Base-by-base conservation (phyloP, 1,140 invertebrate genomes). In the Rhynchophorus ferrugineus region DNA sequence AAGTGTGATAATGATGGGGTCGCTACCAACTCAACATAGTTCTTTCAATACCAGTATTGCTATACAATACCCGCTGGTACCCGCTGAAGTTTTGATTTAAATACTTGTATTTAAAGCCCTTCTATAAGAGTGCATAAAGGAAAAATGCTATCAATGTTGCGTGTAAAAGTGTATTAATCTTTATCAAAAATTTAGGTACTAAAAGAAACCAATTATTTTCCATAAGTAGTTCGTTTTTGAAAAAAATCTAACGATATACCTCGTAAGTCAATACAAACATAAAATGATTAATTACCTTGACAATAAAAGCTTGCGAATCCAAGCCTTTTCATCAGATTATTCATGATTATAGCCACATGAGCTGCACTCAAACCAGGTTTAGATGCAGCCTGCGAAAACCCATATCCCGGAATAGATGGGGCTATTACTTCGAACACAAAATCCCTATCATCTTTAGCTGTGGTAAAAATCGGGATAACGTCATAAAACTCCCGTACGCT, bases 401-500 rank as follows among this genome's bases (percentile, higher is more conserved):
- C 89, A 71, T 85, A 92, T 2, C 91, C 90, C 20, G 64, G 64
- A 29, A 88, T 67, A 0, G 84, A 86, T 0, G 89, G 88, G 3
- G 74, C 76, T 0, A 93, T 75, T 1, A 92, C 69, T 69, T 92
- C 87, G 63, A 91, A 92, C 5, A 86, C 84, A 55, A 84, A 82
- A 45, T 84, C 72, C 8, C 71, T 66, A 8, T 71, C 73, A 3
- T 50, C 36, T 20, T 22, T 47, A 3, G 47, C 36, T 19, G 22
- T 50, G 0, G 78, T 85, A 7, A 91, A 61, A 22, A 85, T 35
- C 0, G 87, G 87, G 49, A 91, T 81, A 1, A 90, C 74, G 60
- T 89, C 84, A 57, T 88, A 85, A 65, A 93, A 94, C 69, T 95
- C 89, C 6, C 85, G 74, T 1, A 94, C 75, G 0, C 86, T 89